A percentile compares a stretch with the other conserved stretches of the same genome.
Conservation (phyloP, 2,888 invertebrate genomes). For the Pachycephus smyrnensis region DNA sequence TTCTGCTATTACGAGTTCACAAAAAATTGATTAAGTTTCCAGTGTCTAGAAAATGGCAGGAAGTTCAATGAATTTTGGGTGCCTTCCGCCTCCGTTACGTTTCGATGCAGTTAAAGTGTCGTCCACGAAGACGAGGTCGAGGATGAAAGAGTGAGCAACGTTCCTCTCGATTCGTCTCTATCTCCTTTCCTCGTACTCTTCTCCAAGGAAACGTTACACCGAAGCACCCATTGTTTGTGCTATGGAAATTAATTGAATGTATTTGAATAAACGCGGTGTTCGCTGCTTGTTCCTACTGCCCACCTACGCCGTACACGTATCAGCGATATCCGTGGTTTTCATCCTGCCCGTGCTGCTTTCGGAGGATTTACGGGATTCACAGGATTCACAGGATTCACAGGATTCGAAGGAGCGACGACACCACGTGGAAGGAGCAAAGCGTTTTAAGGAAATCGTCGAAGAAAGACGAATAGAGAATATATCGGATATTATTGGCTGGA, state of each 20-base stretch:
- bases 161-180: slow-evolving; percentile 1
- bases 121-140: too few species aligned
- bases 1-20: too few species aligned
- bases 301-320: slow-evolving; percentile 57
- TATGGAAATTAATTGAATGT: slow-evolving; percentile 66
- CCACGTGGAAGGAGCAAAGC: too few species aligned
- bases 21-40: too few species aligned
- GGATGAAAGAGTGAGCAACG: background rate
- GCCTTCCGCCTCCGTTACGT: too few species aligned
- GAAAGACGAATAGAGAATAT: too few species aligned
- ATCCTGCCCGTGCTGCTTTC: background rate
- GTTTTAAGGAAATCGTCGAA: too few species aligned
- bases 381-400: too few species aligned
- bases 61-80: too few species aligned
- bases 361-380: slow-evolving; percentile 33
- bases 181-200: background rate
- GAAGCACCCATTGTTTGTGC: slow-evolving; percentile 59
- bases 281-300: slow-evolving; percentile 58
- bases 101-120: too few species aligned
- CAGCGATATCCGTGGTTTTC: slow-evolving; percentile 22
- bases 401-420: slow-evolving; percentile 35
- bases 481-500: too few species aligned
- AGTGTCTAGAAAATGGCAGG: too few species aligned
- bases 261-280: slow-evolving; percentile 64
- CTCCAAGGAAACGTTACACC: slow-evolving; percentile 10